Percentiles rank a stretch among this genome's conserved stretches.
These are phyloP conservation scores for Sorex araneus DNA, from an alignment of 2,113 vertebrate species.

Conservation along the genomic window DNA sequence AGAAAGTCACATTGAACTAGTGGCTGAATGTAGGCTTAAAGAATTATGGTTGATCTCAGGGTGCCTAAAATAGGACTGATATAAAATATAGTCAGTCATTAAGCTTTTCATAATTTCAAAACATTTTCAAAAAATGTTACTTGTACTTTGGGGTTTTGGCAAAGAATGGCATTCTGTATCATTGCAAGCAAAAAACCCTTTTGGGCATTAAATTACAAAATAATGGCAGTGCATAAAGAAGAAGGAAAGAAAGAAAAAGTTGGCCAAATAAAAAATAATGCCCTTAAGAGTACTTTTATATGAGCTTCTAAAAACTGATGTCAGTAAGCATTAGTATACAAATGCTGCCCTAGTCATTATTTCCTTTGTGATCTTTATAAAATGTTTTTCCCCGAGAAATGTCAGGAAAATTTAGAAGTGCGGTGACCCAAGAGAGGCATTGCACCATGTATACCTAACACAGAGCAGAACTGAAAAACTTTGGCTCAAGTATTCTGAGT, in stretches of 20 bases:
- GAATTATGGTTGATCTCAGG: not conserved
- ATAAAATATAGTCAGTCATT: not conserved
- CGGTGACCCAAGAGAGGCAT: not conserved
- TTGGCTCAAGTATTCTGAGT: not conserved
- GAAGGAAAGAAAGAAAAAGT: not conserved
- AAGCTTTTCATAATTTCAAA: constrained; percentile 11
- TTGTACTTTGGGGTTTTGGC: not conserved
- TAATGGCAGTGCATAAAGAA: not conserved
- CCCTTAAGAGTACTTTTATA: not conserved
- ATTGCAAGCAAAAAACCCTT: not conserved
- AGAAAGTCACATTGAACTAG: not conserved
- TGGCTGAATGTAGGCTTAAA: not conserved
- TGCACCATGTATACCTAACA: not conserved
- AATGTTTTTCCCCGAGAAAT: not conserved
- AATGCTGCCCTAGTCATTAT: not conserved
- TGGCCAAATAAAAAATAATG: not conserved
- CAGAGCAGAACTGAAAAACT: not conserved
- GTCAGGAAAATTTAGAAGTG: not conserved
- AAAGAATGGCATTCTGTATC: not conserved
- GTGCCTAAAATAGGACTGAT: not conserved
- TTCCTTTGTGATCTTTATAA: not conserved
- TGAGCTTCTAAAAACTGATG: not conserved
- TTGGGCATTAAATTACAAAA: not conserved
- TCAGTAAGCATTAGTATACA: not conserved
- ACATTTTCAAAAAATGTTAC: not conserved